Evolutionary conservation across 2,797 vertebrate species (phyloP).

Genomic region (Microctenopoma stevenorrisi): DNA sequence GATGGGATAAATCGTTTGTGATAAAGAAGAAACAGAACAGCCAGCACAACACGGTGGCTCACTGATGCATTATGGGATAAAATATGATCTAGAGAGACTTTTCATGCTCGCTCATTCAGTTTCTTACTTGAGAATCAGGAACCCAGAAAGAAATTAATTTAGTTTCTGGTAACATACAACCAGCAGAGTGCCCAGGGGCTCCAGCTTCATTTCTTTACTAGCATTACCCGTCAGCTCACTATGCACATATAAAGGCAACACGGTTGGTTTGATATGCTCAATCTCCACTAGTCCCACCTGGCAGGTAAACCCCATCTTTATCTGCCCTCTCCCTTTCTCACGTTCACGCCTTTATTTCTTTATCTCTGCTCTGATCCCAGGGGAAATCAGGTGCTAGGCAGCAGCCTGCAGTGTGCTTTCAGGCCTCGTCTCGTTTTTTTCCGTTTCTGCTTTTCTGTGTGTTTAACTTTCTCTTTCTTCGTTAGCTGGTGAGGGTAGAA

Average conservation of each 20-base stretch:
- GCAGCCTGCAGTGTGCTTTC: conserved; percentile 40
- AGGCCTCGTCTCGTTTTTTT: conserved; percentile 5
- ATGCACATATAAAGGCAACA: conserved; percentile 23
- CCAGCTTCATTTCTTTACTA: conserved; percentile 9
- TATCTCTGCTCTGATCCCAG: conserved; percentile 44
- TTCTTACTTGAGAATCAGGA: conserved; percentile 1
- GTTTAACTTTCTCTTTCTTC: conserved; percentile 56
- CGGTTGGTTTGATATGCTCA: conserved; percentile 33
- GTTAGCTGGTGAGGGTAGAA: conserved; percentile 22
- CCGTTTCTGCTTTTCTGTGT: not conserved
- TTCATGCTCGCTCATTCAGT: not conserved
- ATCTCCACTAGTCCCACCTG: conserved; percentile 59
- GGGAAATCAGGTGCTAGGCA: conserved; percentile 68
- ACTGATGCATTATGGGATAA: not conserved
- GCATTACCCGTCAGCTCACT: conserved; percentile 31
- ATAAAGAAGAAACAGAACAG: too few relatives aligned
- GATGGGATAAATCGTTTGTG: too few relatives aligned
- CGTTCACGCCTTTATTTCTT: conserved; percentile 65
- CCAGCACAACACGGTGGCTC: not conserved
- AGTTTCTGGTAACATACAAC: not conserved
- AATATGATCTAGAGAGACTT: not conserved
- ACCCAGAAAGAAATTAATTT: not conserved
- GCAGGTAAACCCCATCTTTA: conserved; percentile 69
- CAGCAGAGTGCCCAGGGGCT: not conserved
- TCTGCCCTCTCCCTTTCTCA: conserved; percentile 55